These are phyloP conservation scores for Poecilus cupreus DNA, from an alignment of 2,888 invertebrate species.

Conservation along the genomic window DNA sequence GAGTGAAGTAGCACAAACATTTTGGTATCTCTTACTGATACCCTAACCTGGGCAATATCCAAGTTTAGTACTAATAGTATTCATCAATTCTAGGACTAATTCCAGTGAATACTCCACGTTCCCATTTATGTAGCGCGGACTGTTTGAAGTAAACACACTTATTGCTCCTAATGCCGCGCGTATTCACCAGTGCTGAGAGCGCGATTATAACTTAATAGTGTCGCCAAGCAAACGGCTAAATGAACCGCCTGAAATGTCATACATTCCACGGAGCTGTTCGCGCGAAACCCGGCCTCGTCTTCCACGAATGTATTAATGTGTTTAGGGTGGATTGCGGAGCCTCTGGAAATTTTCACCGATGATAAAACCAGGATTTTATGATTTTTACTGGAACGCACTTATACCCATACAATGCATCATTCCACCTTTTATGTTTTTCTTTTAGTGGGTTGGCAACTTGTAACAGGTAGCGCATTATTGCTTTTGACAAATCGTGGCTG, in stretches of 20 bases:
- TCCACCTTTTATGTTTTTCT: too few relatives aligned
- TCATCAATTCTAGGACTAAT: background rate
- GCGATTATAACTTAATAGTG: slow-evolving; percentile 30
- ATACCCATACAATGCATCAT: too few relatives aligned
- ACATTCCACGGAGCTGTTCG: background rate
- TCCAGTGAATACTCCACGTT: background rate
- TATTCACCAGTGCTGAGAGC: background rate
- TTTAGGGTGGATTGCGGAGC: background rate
- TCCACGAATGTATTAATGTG: background rate
- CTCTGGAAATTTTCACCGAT: background rate
- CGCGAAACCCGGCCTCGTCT: background rate
- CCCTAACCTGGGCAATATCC: too few relatives aligned
- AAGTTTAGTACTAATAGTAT: too few relatives aligned
- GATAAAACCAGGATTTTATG: too few relatives aligned
- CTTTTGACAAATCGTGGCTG: too few relatives aligned
- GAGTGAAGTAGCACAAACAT: too few relatives aligned
- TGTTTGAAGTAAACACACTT: slow-evolving; percentile 24
- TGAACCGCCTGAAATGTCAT: background rate
- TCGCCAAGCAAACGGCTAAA: slow-evolving; percentile 14
- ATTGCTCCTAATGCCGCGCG: background rate
- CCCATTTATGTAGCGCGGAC: slow-evolving; percentile 8
- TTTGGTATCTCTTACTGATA: too few relatives aligned
- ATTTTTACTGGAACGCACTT: too few relatives aligned
- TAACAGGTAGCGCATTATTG: too few relatives aligned
- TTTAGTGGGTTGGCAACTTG: too few relatives aligned